Percentiles rank a stretch among this genome's conserved stretches.
Conservation (phyloP, 2,888 invertebrate genomes). For the Tortrix viridana region DNA sequence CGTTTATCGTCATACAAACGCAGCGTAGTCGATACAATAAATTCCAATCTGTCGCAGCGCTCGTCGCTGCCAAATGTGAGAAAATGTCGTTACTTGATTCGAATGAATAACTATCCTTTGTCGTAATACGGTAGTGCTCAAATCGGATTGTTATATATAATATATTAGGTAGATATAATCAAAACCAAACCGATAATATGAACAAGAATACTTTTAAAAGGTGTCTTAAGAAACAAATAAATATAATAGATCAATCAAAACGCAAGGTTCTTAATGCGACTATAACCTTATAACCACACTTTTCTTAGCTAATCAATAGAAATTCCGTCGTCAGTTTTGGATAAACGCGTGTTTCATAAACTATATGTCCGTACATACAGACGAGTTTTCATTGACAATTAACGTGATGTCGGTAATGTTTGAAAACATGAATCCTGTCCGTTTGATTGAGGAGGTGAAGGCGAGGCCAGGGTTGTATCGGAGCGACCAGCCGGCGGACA, state of each 20-base stretch:
- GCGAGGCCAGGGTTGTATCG: slow-evolving; percentile 71
- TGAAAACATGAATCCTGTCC: slow-evolving; percentile 51
- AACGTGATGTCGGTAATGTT: slow-evolving; percentile 42
- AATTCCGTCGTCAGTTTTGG: slow-evolving; percentile 35
- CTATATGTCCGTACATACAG: too few species aligned
- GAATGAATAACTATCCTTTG: background rate
- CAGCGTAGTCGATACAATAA: slow-evolving; percentile 9
- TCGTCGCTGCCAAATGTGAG: background rate
- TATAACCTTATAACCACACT: background rate
- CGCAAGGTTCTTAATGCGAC: background rate
- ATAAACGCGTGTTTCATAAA: background rate
- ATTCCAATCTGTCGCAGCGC: background rate
- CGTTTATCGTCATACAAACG: slow-evolving; percentile 53
- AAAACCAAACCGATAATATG: too few species aligned
- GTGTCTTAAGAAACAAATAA: too few species aligned
- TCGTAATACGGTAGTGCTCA: background rate
- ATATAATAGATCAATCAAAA: too few species aligned
- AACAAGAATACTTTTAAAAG: too few species aligned
- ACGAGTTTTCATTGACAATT: background rate
- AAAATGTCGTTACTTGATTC: background rate
- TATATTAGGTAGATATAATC: too few species aligned
- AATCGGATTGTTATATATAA: background rate
- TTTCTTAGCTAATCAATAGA: background rate
- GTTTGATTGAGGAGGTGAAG: slow-evolving; percentile 73
- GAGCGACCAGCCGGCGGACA: slow-evolving; percentile 73